These are phyloP conservation scores for Camponotus fellah DNA, from an alignment of 2,888 invertebrate genomes.

Conservation along the genomic window DNA sequence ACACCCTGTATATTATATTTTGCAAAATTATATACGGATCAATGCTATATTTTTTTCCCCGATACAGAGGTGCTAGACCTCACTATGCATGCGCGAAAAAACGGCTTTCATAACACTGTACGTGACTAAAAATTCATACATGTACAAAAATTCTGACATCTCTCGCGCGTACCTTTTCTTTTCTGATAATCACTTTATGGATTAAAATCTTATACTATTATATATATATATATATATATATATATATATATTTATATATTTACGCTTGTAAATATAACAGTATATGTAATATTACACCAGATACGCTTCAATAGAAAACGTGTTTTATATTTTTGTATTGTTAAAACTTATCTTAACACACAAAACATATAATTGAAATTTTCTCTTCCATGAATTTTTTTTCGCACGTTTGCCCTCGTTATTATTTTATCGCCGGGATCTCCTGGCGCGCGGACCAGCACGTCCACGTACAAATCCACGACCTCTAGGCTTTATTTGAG, in stretches of 20 bases:
- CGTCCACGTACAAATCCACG: conserved; percentile 79
- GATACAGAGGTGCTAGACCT: too few species aligned
- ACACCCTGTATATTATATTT: too few species aligned
- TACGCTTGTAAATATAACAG: conserved; percentile 16
- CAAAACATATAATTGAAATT: conserved; percentile 25
- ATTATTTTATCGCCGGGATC: conserved; percentile 82
- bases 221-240: too few species aligned
- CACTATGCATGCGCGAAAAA: too few species aligned
- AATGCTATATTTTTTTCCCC: too few species aligned
- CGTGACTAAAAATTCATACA: background rate
- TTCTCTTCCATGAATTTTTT: background rate
- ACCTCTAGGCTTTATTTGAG: conserved; percentile 73
- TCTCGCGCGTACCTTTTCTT: background rate
- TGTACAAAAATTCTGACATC: conserved; percentile 6
- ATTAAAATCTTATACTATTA: conserved; percentile 6
- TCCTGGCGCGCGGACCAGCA: conserved; percentile 79
- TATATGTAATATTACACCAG: conserved; percentile 6
- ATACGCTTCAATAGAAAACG: conserved; percentile 30
- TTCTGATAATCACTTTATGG: background rate
- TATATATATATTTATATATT: background rate
- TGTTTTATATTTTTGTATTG: conserved; percentile 23
- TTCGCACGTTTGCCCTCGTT: background rate
- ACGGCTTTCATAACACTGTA: too few species aligned
- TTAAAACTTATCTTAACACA: conserved; percentile 21
- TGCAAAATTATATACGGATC: too few species aligned